A percentile compares a stretch with the other conserved stretches of the same genome.
Evolutionary conservation across 2,888 invertebrate species (phyloP).

Genomic region (Argynnis bischoffii): DNA sequence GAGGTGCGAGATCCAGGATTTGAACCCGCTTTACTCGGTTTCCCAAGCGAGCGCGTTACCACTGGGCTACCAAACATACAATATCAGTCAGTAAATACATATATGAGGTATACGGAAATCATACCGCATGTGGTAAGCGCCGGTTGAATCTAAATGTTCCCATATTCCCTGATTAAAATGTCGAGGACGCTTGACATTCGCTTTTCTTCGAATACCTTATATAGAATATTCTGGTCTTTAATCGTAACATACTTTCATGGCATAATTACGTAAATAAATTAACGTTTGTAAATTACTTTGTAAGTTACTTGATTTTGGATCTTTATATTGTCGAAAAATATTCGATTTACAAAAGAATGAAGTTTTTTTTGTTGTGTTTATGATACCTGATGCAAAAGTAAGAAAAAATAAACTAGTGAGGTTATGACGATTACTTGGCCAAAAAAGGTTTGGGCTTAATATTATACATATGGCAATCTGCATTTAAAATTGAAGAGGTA

Average conservation of each 20-base stretch:
- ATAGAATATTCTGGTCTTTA: conserved; percentile 29
- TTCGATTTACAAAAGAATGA: no score
- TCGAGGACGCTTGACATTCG: conserved; percentile 37
- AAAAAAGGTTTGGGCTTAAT: no score
- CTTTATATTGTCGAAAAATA: not conserved
- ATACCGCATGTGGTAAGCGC: conserved; percentile 15
- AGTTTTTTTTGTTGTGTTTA: no score
- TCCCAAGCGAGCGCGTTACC: no score
- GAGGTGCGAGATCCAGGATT: no score
- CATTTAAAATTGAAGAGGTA: no score
- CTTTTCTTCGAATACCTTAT: conserved; percentile 38
- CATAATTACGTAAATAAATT: conserved; percentile 17
- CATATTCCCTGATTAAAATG: conserved; percentile 40
- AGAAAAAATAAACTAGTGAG: no score
- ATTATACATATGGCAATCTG: no score
- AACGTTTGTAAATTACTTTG: not conserved
- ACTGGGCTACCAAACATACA: no score
- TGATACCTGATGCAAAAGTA: no score
- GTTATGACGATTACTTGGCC: no score
- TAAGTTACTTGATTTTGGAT: not conserved
- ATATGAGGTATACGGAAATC: conserved; percentile 19
- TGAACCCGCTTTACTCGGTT: no score
- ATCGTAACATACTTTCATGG: conserved; percentile 24
- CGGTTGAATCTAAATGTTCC: conserved; percentile 33
- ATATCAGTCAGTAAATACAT: not conserved